Evolutionary conservation across 35 echinoderm and acorn worm species (phyloP), one percentile per base, ranked within the genome.

Genomic region (Stichopus chloronotus): DNA sequence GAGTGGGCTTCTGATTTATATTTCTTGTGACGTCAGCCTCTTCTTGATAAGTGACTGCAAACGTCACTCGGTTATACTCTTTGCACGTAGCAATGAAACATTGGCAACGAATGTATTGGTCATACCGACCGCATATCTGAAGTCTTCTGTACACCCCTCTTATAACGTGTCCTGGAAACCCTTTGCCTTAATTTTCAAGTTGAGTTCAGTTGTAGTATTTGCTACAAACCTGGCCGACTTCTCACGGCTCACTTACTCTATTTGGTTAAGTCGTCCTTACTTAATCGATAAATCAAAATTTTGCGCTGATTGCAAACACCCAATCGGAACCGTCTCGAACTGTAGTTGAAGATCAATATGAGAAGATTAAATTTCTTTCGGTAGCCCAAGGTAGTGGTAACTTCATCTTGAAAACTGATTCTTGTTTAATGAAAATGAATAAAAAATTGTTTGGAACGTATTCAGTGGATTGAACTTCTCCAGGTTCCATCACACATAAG

Each of bases 261-360:
- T 85, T 58, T 85, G 82, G 56, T 85, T 85, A 58, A 59, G 43
- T 19, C 82, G 82, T 57, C 57, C 82, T 85, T 53, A 74, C 9
- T 58, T 58, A 85, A 85, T 85, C 82, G 52, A 85, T 85, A 85
- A 85, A 85, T 85, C 55, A 85, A 85, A 58, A 85, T 85, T 85
- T 85, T 85, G 20, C 53, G 24, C 55, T 85, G 82, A 58, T 58
- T 85, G 55, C 82, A n/a, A 85, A 58, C 57, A 25, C 55, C 57
- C 56, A 58, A 58, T 20, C 82, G 82, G 82, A 85, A 85, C 82
- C 56, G 82, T 85, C 82, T 58, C 20, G 82, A 58, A 19, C 82
- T 19, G 82, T 58, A 56, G 55, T 20, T 12, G 13, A 55, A 9
- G 22, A 85, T 85, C 82, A 85, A 85, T 85, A 85, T 85, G 6